These are phyloP conservation scores for Meiosimyza decipiens DNA, from an alignment of 2,888 invertebrate genomes.

Conservation along the genomic window DNA sequence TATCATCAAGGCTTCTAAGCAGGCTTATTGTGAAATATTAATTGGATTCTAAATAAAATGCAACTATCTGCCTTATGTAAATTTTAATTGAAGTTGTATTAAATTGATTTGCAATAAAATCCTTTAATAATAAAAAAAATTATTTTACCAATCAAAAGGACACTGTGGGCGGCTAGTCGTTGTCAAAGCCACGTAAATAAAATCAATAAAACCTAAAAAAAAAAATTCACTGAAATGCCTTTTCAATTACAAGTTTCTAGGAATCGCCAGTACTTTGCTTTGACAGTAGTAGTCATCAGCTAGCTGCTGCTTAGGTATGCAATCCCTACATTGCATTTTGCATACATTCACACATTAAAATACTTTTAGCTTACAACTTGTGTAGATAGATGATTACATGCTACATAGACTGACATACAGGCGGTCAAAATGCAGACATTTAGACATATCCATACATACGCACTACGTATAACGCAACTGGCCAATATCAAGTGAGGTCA, in stretches of 20 bases:
- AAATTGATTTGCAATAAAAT: no score
- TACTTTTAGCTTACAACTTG: background rate
- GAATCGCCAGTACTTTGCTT: constrained; percentile 22
- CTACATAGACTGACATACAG: constrained; percentile 1
- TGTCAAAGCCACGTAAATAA: no score
- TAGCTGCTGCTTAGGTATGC: constrained; percentile 13
- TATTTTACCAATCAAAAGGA: no score
- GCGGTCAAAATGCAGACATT: background rate
- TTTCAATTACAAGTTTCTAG: no score
- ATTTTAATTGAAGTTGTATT: no score
- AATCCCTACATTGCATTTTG: background rate
- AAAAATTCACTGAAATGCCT: constrained; percentile 5
- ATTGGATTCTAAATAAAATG: no score
- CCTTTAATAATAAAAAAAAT: no score
- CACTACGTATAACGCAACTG: background rate
- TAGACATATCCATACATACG: background rate
- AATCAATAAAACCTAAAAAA: background rate
- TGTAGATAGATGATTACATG: background rate
- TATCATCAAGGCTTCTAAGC: no score
- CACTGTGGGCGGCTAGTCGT: no score
- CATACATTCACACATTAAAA: constrained; percentile 2
- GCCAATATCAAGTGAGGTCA: background rate
- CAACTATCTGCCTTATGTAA: no score
- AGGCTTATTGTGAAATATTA: no score
- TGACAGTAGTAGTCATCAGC: constrained; percentile 23